Evolutionary conservation across 2,888 invertebrate species (phyloP).

Genomic region (Hololepta plana): DNA sequence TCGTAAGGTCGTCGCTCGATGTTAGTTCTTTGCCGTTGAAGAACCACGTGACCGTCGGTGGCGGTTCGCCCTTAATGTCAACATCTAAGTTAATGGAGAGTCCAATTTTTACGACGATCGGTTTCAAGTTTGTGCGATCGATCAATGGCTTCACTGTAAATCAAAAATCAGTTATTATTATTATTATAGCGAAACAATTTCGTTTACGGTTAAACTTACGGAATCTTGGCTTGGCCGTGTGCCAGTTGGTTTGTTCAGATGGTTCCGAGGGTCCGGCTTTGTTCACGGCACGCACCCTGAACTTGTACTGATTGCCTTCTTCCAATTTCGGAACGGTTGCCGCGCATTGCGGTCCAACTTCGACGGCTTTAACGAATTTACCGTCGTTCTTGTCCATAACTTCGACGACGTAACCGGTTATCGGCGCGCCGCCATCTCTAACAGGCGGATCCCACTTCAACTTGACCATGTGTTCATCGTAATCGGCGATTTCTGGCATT

Average conservation of each 20-base stretch:
- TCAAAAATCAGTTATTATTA: constrained; percentile 4
- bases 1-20: constrained; percentile 43
- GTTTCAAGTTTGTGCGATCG: constrained; percentile 74
- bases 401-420: constrained; percentile 85
- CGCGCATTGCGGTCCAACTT: constrained; percentile 69
- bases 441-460: constrained; percentile 83
- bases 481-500: constrained; percentile 78
- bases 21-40: constrained; percentile 51
- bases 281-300: constrained; percentile 85
- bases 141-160: constrained; percentile 78
- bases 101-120: constrained; percentile 73
- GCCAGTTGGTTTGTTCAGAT: constrained; percentile 81
- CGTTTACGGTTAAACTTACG: too few relatives aligned
- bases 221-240: constrained; percentile 75
- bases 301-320: constrained; percentile 91
- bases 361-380: constrained; percentile 68
- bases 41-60: constrained; percentile 80
- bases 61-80: constrained; percentile 83
- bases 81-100: constrained; percentile 75
- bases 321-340: constrained; percentile 80
- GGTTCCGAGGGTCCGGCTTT: constrained; percentile 89
- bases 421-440: constrained; percentile 82
- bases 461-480: constrained; percentile 80
- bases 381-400: constrained; percentile 78
- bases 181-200: too few relatives aligned